Evolutionary conservation across 2,797 vertebrate species (phyloP).

Genomic region (Florisuga fusca): DNA sequence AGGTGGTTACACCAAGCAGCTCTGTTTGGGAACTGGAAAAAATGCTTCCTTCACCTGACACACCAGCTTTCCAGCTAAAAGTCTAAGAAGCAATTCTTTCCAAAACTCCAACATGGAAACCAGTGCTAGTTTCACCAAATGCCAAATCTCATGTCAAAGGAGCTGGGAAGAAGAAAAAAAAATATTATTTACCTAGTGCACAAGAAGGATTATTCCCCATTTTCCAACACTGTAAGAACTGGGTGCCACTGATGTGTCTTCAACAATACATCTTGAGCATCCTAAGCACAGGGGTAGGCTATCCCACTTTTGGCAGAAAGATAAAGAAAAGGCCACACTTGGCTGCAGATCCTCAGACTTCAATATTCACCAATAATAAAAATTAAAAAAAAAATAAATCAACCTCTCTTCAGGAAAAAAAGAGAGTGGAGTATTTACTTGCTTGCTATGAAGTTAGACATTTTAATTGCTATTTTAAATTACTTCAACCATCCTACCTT

Average conservation of each 20-base stretch:
- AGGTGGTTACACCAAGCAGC: neutral
- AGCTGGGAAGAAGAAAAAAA: neutral
- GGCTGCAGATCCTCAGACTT: neutral
- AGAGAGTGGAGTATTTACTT: neutral
- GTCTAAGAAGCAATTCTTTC: neutral
- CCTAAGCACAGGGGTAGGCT: neutral
- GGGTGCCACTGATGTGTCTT: neutral
- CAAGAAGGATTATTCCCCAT: neutral
- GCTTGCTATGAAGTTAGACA: conserved; percentile 11
- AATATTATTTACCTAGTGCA: neutral
- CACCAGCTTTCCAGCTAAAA: neutral
- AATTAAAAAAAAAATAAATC: neutral
- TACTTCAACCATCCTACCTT: conserved; percentile 28
- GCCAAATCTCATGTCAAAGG: neutral
- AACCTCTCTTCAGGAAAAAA: neutral
- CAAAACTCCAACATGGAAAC: neutral
- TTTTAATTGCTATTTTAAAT: conserved; percentile 50
- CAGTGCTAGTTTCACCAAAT: neutral
- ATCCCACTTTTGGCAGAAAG: neutral
- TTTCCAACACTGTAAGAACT: neutral
- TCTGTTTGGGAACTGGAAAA: neutral
- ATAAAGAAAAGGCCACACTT: neutral
- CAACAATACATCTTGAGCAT: neutral
- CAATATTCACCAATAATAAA: neutral
- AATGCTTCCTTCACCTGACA: neutral